Evolutionary conservation across 1,140 invertebrate species (phyloP).

Genomic region (Diabrotica virgifera): DNA sequence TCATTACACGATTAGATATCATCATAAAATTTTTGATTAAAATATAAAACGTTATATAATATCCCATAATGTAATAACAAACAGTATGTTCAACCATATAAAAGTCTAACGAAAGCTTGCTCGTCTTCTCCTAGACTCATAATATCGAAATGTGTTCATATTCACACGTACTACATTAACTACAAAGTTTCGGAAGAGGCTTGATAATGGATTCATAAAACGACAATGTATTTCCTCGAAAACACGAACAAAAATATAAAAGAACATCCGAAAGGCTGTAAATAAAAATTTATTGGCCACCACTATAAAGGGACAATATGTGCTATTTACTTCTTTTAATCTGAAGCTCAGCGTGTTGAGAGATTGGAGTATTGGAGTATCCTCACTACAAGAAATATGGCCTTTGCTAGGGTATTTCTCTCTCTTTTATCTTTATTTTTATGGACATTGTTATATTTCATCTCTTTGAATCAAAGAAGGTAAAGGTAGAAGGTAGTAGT

Average conservation of each 20-base stretch:
- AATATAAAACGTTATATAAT: too few relatives aligned
- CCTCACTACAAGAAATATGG: background rate
- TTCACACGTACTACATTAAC: conserved; percentile 2
- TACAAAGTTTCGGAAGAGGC: background rate
- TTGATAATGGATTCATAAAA: conserved; percentile 8
- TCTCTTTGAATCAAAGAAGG: too few relatives aligned
- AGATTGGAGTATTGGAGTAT: conserved; percentile 1
- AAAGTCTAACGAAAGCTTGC: background rate
- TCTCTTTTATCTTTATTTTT: background rate
- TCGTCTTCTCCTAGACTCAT: background rate
- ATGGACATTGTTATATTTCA: too few relatives aligned
- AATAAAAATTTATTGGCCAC: conserved; percentile 6
- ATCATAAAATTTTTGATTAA: too few relatives aligned
- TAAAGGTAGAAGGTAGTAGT: too few relatives aligned
- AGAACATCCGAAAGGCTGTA: background rate
- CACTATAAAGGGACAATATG: conserved; percentile 9
- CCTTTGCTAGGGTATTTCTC: background rate
- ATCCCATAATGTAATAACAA: too few relatives aligned
- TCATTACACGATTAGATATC: too few relatives aligned
- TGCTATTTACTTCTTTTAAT: conserved; percentile 7
- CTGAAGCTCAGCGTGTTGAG: conserved; percentile 4
- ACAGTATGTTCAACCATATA: too few relatives aligned
- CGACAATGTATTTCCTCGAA: conserved; percentile 8
- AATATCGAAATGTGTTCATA: conserved; percentile 3
- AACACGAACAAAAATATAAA: background rate